phyloP scores from a whole-genome alignment of 1,140 invertebrate genomes.

The Trachelipus rathkii region DNA sequence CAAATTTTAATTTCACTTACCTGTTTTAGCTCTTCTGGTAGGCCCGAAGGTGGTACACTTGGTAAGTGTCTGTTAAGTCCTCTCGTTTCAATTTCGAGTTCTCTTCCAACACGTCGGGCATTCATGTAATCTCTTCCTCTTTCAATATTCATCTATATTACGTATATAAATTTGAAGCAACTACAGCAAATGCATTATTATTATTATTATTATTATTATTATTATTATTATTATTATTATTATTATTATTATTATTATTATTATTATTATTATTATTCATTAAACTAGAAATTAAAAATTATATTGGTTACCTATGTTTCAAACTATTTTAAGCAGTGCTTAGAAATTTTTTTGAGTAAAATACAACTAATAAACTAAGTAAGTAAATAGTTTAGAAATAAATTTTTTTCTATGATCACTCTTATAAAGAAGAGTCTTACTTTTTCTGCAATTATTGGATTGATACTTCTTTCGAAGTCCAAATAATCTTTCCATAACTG shows the following conservation, averaged over 20 bases:
- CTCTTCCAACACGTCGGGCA: slow-evolving; percentile 90
- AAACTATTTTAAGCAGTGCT: slow-evolving; percentile 45
- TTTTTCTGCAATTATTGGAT: slow-evolving; percentile 89
- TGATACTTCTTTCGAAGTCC: slow-evolving; percentile 87
- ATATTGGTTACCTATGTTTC: too few relatives aligned
- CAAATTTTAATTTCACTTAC: slow-evolving; percentile 52
- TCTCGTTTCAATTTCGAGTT: slow-evolving; percentile 88
- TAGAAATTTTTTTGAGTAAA: neutral
- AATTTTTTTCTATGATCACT: too few relatives aligned
- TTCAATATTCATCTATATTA: slow-evolving; percentile 74
- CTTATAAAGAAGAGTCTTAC: neutral
- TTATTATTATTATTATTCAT: too few relatives aligned
- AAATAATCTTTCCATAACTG: slow-evolving; percentile 98
- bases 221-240: too few relatives aligned
- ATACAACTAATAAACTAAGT: neutral
- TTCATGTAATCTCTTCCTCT: slow-evolving; percentile 95
- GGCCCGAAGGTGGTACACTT: slow-evolving; percentile 85
- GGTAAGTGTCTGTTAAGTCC: slow-evolving; percentile 91
- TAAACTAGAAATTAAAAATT: too few relatives aligned
- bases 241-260: too few relatives aligned
- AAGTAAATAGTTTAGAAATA: neutral
- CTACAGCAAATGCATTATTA: too few relatives aligned
- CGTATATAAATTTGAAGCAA: too few relatives aligned
- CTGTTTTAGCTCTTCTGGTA: slow-evolving; percentile 88
- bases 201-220: too few relatives aligned